Conservation (phyloP, 2,888 invertebrate species). For the Ormyrus labotus region DNA sequence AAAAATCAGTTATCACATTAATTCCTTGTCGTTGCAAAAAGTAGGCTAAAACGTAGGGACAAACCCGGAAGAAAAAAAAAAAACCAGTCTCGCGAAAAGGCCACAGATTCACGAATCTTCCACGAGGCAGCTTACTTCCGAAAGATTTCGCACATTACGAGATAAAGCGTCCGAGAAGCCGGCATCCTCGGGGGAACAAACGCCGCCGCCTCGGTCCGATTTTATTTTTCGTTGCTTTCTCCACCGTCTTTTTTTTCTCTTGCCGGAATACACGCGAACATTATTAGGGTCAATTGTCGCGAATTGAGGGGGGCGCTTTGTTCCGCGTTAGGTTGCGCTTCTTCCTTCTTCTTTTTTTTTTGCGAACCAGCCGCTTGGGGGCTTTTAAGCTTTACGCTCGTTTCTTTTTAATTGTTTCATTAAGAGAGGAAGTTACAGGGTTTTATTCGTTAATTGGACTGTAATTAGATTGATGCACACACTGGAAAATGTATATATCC, state of each 20-base stretch:
- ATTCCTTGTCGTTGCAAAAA: too few species aligned
- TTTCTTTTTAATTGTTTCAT: conserved; percentile 39
- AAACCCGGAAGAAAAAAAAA: too few species aligned
- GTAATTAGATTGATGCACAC: conserved; percentile 48
- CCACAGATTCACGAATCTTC: too few species aligned
- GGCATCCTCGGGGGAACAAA: background rate
- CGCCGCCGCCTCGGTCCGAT: conserved; percentile 1
- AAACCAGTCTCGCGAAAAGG: too few species aligned
- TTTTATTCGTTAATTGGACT: conserved; percentile 50
- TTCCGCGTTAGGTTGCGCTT: conserved; percentile 13
- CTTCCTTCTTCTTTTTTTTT: conserved; percentile 4
- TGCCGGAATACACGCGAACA: conserved; percentile 17
- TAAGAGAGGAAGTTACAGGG: conserved; percentile 51
- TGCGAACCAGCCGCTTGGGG: background rate
- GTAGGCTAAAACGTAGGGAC: too few species aligned
- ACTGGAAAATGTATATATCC: background rate
- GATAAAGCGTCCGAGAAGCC: background rate
- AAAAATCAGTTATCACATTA: too few species aligned
- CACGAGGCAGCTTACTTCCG: background rate
- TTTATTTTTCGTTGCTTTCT: conserved; percentile 14
- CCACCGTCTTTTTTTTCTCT: conserved; percentile 32
- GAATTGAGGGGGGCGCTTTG: conserved; percentile 46
- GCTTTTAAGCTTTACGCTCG: conserved; percentile 16
- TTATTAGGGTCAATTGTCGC: conserved; percentile 53
- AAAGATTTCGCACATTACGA: background rate